A percentile compares a stretch with the other conserved stretches of the same genome.
These are phyloP conservation scores for Trachops cirrhosus DNA, from an alignment of 2,797 vertebrate genomes.

Conservation along the genomic window DNA sequence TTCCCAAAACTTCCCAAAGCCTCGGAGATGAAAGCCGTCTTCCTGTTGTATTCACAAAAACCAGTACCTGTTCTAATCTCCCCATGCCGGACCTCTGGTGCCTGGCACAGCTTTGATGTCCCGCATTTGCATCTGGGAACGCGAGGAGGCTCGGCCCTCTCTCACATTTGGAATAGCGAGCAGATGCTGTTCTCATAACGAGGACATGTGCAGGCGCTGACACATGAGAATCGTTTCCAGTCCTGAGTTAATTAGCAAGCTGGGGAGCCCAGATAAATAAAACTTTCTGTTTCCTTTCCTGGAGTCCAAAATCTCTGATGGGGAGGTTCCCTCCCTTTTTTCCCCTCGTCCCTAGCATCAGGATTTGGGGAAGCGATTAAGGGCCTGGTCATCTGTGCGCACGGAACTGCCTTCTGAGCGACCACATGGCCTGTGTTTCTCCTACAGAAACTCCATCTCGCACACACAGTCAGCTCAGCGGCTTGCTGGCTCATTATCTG, in stretches of 20 bases:
- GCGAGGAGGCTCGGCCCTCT: constrained; percentile 46
- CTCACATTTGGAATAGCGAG: constrained; percentile 39
- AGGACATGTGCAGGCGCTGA: constrained; percentile 52
- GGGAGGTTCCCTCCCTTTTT: constrained; percentile 16
- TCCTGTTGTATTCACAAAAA: constrained; percentile 49
- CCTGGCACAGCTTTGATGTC: constrained; percentile 51
- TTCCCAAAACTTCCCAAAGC: not conserved
- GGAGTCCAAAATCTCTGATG: constrained; percentile 51
- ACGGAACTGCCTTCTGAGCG: not conserved
- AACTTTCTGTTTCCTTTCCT: constrained; percentile 56
- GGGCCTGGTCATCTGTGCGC: not conserved
- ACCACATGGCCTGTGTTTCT: not conserved
- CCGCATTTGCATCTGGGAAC: constrained; percentile 48
- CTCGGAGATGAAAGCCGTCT: not conserved
- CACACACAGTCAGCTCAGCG: not conserved
- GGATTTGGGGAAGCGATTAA: constrained; percentile 21
- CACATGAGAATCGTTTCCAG: constrained; percentile 55
- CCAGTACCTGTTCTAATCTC: constrained; percentile 40
- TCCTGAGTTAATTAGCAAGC: constrained; percentile 67
- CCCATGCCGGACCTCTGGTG: not conserved
- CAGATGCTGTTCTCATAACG: constrained; percentile 66
- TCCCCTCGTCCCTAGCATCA: not conserved
- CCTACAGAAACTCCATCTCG: not conserved
- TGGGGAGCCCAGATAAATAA: constrained; percentile 65
- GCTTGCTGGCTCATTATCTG: not conserved